Conservation (phyloP, 1,140 invertebrate species). For the Trialeurodes vaporariorum region DNA sequence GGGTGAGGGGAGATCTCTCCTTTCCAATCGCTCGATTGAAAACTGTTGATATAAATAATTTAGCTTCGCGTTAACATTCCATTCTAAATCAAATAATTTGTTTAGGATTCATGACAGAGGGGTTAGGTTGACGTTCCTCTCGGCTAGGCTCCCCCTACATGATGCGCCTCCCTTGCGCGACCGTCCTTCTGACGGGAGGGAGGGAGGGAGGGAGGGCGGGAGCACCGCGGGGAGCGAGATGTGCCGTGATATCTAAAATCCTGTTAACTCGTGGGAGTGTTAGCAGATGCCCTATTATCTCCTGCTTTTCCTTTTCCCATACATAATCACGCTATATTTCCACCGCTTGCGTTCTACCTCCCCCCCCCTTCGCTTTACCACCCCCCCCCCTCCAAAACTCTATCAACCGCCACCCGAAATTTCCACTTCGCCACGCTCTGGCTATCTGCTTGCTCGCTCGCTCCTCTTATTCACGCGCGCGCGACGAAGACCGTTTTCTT, state of each 20-base stretch:
- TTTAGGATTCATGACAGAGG: neutral
- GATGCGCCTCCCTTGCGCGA: no score
- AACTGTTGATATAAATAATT: constrained; percentile 1
- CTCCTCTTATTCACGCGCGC: no score
- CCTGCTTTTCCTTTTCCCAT: neutral
- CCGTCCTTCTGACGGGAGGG: neutral
- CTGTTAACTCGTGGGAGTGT: neutral
- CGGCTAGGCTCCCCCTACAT: no score
- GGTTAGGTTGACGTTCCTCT: no score
- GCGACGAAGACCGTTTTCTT: no score
- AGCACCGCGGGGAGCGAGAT: no score
- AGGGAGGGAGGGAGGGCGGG: neutral
- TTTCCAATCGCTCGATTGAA: neutral
- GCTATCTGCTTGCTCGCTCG: no score
- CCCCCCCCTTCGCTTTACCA: neutral
- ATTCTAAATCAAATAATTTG: neutral
- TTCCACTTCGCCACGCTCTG: neutral
- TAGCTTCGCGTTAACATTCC: neutral
- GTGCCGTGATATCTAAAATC: neutral
- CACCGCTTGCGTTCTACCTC: neutral
- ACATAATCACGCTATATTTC: neutral
- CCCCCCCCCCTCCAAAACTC: neutral
- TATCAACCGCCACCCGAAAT: no score
- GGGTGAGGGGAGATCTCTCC: neutral
- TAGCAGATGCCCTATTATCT: neutral